phyloP scores from a whole-genome alignment of 2,888 invertebrate genomes.

The Caenorhabditis imperialis region DNA sequence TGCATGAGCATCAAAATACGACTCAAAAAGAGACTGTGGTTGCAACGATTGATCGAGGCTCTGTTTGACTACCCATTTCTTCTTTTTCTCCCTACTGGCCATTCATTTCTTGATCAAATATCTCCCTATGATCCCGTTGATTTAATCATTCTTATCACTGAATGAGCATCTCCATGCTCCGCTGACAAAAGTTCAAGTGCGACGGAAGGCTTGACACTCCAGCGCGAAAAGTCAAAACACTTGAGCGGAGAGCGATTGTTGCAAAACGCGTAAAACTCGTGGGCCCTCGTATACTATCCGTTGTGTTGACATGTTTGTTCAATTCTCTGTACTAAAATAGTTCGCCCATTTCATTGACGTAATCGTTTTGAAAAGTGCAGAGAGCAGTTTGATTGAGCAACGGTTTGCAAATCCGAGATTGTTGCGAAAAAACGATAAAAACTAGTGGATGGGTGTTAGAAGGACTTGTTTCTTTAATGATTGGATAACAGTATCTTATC shows the following conservation, averaged over 20 bases:
- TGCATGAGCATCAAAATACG: conserved; percentile 25
- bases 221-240: conserved; percentile 37
- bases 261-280: conserved; percentile 27
- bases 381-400: conserved; percentile 25
- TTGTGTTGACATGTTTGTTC: conserved; percentile 48
- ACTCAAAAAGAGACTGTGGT: neutral
- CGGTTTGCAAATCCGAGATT: neutral
- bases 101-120: conserved; percentile 47
- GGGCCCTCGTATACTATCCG: conserved; percentile 7
- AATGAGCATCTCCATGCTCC: neutral
- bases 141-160: conserved; percentile 2
- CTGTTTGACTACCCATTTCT: conserved; percentile 44
- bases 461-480: too few relatives aligned
- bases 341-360: conserved; percentile 32
- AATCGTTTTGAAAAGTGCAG: conserved; percentile 20
- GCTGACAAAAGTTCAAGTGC: conserved; percentile 48
- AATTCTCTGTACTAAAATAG: conserved; percentile 30
- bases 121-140: conserved; percentile 36
- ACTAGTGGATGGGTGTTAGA: neutral
- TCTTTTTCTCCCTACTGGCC: conserved; percentile 34
- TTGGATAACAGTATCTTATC: too few relatives aligned
- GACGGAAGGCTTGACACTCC: conserved; percentile 34
- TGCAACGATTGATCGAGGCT: conserved; percentile 11
- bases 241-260: conserved; percentile 29
- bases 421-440: conserved; percentile 6